Evolutionary conservation across 2,888 invertebrate genomes (phyloP).

Genomic region (Hedychridium roseum): DNA sequence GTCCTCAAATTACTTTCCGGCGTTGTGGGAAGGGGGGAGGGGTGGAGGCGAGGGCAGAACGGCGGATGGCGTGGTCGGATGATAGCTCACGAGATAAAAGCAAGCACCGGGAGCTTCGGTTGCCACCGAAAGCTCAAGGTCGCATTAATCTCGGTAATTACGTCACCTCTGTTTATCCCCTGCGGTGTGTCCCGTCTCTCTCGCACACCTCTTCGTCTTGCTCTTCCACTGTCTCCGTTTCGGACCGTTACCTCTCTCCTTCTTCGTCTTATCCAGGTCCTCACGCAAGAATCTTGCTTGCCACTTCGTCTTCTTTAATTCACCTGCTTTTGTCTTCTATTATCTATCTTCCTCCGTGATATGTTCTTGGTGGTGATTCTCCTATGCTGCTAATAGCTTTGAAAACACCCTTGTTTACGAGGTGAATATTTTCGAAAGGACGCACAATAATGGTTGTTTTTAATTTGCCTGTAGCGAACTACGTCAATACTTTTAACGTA

Average conservation of each 20-base stretch:
- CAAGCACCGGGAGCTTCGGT: slow-evolving; percentile 28
- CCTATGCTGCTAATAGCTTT: too few relatives aligned
- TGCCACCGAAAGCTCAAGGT: slow-evolving; percentile 46
- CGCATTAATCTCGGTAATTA: slow-evolving; percentile 60
- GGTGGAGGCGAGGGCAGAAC: slow-evolving; percentile 12
- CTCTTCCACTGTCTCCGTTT: background rate
- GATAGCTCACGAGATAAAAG: slow-evolving; percentile 48
- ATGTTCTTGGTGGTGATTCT: too few relatives aligned
- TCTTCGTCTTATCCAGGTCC: slow-evolving; percentile 5
- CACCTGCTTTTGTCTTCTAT: slow-evolving; percentile 3
- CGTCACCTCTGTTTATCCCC: slow-evolving; percentile 54
- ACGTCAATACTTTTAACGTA: too few relatives aligned
- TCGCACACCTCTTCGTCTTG: slow-evolving; percentile 6
- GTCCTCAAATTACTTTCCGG: slow-evolving; percentile 56
- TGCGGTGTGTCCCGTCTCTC: slow-evolving; percentile 28
- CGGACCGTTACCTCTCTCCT: background rate
- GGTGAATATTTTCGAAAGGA: too few relatives aligned
- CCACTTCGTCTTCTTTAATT: slow-evolving; percentile 24
- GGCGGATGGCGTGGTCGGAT: slow-evolving; percentile 35
- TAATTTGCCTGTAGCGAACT: too few relatives aligned
- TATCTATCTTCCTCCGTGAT: background rate
- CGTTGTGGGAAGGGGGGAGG: slow-evolving; percentile 24
- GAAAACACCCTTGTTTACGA: too few relatives aligned
- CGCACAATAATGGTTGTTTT: too few relatives aligned
- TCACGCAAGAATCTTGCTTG: slow-evolving; percentile 19